These are phyloP conservation scores for Cybosia mesomella DNA, from an alignment of 2,888 invertebrate species.

Conservation along the genomic window DNA sequence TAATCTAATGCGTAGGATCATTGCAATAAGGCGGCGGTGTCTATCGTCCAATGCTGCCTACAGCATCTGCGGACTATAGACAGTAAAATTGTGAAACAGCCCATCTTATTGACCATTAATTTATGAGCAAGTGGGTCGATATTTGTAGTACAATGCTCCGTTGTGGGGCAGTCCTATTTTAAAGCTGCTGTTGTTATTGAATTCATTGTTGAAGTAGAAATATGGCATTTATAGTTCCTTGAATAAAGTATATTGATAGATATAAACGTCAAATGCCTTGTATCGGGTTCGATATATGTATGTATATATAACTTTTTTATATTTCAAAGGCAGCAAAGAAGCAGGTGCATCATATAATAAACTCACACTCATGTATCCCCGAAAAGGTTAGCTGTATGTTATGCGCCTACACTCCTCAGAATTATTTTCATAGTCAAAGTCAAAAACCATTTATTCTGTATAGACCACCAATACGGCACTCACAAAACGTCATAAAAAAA, in stretches of 20 bases:
- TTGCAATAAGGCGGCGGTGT: conserved; percentile 65
- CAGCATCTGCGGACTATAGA: conserved; percentile 21
- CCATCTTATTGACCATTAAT: conserved; percentile 37
- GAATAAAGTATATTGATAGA: conserved; percentile 10
- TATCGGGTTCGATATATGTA: not conserved
- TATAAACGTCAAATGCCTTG: not conserved
- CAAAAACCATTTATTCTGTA: no score
- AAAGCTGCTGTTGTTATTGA: conserved; percentile 9
- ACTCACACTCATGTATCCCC: not conserved
- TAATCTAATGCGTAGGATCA: conserved; percentile 77
- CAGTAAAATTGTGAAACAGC: conserved; percentile 49
- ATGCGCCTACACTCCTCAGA: no score
- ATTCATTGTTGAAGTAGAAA: conserved; percentile 14
- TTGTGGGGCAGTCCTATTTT: conserved; percentile 15
- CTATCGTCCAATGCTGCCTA: conserved; percentile 62
- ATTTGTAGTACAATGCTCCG: conserved; percentile 17
- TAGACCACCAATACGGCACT: no score
- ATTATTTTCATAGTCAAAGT: no score
- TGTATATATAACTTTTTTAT: not conserved
- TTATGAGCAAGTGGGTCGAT: conserved; percentile 47
- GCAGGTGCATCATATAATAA: not conserved
- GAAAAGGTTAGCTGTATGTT: no score
- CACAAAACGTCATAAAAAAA: no score
- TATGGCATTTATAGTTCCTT: conserved; percentile 8
- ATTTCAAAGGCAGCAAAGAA: not conserved